These are phyloP conservation scores for Maniola jurtina DNA, from an alignment of 1,140 invertebrate genomes.

Conservation along the genomic window DNA sequence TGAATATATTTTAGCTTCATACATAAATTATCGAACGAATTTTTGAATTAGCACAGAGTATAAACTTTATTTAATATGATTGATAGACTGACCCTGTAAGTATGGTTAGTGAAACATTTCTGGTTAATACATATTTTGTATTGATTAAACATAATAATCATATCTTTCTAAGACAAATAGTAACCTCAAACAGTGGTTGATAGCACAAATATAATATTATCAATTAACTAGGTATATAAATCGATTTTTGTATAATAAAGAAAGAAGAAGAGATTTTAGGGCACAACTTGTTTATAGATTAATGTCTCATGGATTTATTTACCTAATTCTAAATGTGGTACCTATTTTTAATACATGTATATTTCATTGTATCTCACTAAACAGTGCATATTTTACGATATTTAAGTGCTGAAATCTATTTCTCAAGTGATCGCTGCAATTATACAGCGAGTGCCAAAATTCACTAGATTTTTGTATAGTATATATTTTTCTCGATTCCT, in stretches of 20 bases:
- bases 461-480: constrained; percentile 22
- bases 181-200: constrained; percentile 32
- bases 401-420: constrained; percentile 28
- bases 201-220: constrained; percentile 30
- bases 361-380: constrained; percentile 16
- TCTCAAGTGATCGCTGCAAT: constrained; percentile 26
- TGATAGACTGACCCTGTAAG: too few species aligned
- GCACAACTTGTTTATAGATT: not conserved
- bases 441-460: constrained; percentile 29
- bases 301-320: constrained; percentile 16
- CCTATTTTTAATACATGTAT: constrained; percentile 22
- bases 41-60: too few species aligned
- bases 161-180: constrained; percentile 37
- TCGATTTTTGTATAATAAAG: not conserved
- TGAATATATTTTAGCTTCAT: too few species aligned
- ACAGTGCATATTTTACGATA: constrained; percentile 23
- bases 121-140: too few species aligned
- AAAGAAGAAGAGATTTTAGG: not conserved
- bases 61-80: too few species aligned
- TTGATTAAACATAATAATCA: too few species aligned
- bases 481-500: constrained; percentile 6
- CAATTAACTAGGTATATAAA: constrained; percentile 32
- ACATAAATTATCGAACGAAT: too few species aligned
- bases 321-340: constrained; percentile 19
- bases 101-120: too few species aligned